Conservation (phyloP, 2,888 invertebrate genomes). For the Gortyna flavago region DNA sequence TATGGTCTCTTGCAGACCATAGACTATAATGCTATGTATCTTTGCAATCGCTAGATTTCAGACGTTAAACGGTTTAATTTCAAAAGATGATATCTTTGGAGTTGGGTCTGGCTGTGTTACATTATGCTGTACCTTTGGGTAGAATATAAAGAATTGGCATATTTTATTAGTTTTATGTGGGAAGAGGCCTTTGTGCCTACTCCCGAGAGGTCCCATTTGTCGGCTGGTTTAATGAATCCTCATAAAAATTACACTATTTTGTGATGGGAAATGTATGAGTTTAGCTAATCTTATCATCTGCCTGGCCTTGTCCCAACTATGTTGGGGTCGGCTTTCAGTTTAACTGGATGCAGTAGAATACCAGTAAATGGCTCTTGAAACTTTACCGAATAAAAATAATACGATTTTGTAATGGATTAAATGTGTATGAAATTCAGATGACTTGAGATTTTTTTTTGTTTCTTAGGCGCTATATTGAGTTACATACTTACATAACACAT, state of each 20-base stretch:
- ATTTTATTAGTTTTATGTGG: neutral
- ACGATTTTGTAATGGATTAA: too few relatives aligned
- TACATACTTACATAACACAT: too few relatives aligned
- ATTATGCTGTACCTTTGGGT: slow-evolving; percentile 1
- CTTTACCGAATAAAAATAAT: too few relatives aligned
- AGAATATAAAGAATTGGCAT: slow-evolving; percentile 4
- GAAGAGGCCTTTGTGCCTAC: neutral
- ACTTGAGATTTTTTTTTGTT: neutral
- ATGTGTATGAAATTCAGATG: neutral
- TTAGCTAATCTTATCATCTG: too few relatives aligned
- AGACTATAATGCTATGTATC: slow-evolving; percentile 55
- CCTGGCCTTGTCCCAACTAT: too few relatives aligned
- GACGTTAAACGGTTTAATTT: slow-evolving; percentile 49
- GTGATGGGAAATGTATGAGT: too few relatives aligned
- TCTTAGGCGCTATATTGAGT: neutral
- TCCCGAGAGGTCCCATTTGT: too few relatives aligned
- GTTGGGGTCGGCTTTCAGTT: too few relatives aligned
- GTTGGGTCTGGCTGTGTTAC: neutral
- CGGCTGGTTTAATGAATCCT: too few relatives aligned
- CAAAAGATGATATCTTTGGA: slow-evolving; percentile 48
- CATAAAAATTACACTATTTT: too few relatives aligned
- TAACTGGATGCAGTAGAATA: too few relatives aligned
- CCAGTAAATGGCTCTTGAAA: too few relatives aligned
- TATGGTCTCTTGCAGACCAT: slow-evolving; percentile 34
- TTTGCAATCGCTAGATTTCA: slow-evolving; percentile 53